A percentile compares a stretch with the other conserved stretches of the same genome.
Conservation (phyloP, 1,140 invertebrate species). For the Wasmannia auropunctata region DNA sequence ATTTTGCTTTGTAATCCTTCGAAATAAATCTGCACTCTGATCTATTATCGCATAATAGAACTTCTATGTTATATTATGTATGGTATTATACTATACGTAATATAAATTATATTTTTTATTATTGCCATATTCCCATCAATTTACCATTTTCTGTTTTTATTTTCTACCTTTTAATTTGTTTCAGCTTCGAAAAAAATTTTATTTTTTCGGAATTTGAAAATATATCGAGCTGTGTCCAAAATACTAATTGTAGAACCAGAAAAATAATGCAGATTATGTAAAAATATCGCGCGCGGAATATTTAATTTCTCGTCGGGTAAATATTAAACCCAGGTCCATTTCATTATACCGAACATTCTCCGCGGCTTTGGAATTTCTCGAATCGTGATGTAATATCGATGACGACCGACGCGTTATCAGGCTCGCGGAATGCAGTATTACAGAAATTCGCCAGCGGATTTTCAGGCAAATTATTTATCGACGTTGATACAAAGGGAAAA, state of each 20-base stretch:
- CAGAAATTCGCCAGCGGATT: constrained; percentile 26
- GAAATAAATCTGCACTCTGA: neutral
- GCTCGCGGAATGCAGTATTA: neutral
- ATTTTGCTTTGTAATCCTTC: neutral
- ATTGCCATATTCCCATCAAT: neutral
- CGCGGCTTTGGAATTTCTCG: constrained; percentile 12
- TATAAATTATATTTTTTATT: neutral
- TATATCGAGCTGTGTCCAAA: neutral
- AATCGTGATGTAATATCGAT: constrained; percentile 17
- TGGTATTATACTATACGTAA: too few relatives aligned
- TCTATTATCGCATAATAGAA: neutral
- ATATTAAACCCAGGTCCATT: constrained; percentile 16
- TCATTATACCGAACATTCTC: constrained; percentile 4
- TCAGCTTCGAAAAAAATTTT: neutral
- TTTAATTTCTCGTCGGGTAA: neutral
- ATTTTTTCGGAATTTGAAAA: neutral
- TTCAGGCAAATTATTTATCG: constrained; percentile 47
- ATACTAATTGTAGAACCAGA: neutral
- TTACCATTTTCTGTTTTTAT: neutral
- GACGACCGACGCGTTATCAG: neutral
- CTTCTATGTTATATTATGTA: neutral
- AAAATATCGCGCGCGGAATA: neutral
- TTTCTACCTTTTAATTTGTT: neutral
- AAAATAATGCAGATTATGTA: neutral
- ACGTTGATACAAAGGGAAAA: constrained; percentile 19